Conservation (phyloP, 2,797 vertebrate species). For the Orientallactaga sibirica region DNA sequence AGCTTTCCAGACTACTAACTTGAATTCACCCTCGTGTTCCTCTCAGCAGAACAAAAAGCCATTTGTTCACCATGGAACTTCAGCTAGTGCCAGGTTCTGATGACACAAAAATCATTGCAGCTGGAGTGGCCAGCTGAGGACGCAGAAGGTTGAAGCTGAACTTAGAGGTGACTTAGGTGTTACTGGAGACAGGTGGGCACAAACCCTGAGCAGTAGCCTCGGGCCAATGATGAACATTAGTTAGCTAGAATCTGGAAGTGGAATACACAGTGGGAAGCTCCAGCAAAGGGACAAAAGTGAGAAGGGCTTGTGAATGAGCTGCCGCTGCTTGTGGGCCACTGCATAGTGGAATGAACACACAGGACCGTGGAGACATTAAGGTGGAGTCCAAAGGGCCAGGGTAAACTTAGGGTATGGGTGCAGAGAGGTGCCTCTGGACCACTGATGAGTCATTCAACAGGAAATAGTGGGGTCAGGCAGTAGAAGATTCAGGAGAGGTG, state of each 20-base stretch:
- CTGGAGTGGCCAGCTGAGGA: not conserved
- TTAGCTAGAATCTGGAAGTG: not conserved
- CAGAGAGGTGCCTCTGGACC: not conserved
- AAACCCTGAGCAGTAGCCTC: not conserved
- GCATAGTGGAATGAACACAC: not conserved
- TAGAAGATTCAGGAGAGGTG: not conserved
- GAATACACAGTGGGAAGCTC: not conserved
- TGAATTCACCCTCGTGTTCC: not conserved
- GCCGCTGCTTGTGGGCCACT: not conserved
- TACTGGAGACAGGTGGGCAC: not conserved
- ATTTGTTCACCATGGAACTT: not conserved
- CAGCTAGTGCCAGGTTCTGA: not conserved
- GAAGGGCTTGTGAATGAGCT: not conserved
- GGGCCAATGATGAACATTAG: not conserved
- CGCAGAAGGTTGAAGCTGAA: not conserved
- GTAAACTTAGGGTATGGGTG: not conserved
- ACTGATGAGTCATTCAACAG: not conserved
- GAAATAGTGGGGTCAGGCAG: not conserved
- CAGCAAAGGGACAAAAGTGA: not conserved
- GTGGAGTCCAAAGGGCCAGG: not conserved
- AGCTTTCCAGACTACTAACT: not conserved
- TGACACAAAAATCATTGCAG: not conserved
- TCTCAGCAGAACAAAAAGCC: conserved; percentile 29
- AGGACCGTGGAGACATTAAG: not conserved
- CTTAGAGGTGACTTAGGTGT: not conserved